Base-by-base conservation (phyloP, 2,797 vertebrate species). In the Karalla daura region DNA sequence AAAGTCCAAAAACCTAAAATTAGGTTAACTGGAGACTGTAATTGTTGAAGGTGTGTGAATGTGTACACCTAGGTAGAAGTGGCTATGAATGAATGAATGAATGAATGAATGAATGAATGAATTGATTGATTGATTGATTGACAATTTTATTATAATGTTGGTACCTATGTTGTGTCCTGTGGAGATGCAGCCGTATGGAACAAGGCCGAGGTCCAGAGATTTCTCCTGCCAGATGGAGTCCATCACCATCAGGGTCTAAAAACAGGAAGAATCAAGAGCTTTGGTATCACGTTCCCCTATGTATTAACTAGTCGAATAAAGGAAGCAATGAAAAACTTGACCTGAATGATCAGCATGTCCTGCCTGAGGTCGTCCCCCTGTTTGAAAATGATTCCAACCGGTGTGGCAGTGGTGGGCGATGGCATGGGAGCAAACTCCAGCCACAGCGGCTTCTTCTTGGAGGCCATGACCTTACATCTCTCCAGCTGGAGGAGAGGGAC, bases 401-500 rank as follows among this genome's bases (percentile, higher is more conserved):
- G 85, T 32, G 85, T 52, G 21, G 63, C 2, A 4, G 85, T 53
- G 14, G 59, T 82, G 30, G 92, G 90, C 0, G 92, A 92, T 1
- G 86, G 76, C 73, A 90, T 87, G 39, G 88, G 80, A 45, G 63
- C 78, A 60, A 95, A 95, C 89, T 95, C 94, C 74, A 95, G 75
- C 94, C 94, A 95, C 43, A 95, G 88, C 0, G 94, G 94, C 72
- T 95, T 95, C 84, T 95, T 95, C 80, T 94, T 95, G 0, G 93
- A 94, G 5, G 93, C 90, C 94, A 95, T 93, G 23, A 95, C 84
- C 62, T 94, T 95, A 69, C 94, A 95, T 41, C 86, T 91, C 4
- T 93, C 91, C 30, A 94, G 62, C 94, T 95, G 65, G 5, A 44
- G 0, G 7, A 56, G 17, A 49, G 5, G 5, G 1, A 30, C 2